Conservation (phyloP, 2,113 vertebrate species). For the Saccopteryx leptura region DNA sequence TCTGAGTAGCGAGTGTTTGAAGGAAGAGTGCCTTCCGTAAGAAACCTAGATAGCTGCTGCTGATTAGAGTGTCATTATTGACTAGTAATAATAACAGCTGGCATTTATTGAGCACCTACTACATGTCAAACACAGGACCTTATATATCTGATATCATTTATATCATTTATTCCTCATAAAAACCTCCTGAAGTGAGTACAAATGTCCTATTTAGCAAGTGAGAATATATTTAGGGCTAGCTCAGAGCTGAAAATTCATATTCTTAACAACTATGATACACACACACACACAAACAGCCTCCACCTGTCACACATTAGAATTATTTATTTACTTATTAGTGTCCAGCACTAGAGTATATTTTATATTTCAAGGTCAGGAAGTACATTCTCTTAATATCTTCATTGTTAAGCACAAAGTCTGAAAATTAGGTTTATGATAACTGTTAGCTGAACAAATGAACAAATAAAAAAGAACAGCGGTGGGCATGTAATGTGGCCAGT, state of each 20-base stretch:
- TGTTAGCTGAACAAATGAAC: background rate
- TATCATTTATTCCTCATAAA: background rate
- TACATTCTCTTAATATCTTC: background rate
- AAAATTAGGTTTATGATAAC: background rate
- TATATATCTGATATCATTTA: background rate
- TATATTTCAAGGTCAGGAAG: conserved; percentile 45
- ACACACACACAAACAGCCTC: background rate
- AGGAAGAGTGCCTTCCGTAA: background rate
- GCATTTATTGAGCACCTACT: background rate
- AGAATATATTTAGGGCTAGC: background rate
- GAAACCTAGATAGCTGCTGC: background rate
- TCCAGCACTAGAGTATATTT: background rate
- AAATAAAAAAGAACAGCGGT: background rate
- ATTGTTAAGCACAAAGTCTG: background rate
- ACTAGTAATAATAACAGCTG: background rate
- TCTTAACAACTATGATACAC: background rate
- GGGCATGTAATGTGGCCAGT: fast-evolving
- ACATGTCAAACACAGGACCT: background rate
- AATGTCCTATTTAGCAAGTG: background rate
- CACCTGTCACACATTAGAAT: background rate
- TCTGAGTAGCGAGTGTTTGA: background rate
- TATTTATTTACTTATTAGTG: background rate
- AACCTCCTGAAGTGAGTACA: background rate
- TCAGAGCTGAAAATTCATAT: background rate
- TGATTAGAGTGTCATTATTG: background rate